Percentiles rank a stretch among this genome's conserved stretches.
These are phyloP conservation scores for Vanessa cardui DNA, from an alignment of 2,888 invertebrate species.

Conservation along the genomic window DNA sequence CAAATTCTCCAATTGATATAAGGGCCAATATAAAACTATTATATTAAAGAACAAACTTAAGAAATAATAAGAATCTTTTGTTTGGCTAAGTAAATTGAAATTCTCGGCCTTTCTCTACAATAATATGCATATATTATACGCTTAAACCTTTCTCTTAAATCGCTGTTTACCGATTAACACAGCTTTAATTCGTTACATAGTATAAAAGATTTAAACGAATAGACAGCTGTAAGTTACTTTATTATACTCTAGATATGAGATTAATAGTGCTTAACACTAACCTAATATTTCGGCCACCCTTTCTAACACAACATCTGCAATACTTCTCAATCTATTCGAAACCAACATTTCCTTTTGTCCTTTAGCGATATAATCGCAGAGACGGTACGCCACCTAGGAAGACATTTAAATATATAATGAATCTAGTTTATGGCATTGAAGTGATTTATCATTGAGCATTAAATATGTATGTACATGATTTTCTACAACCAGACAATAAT, in stretches of 20 bases:
- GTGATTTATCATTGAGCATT: slow-evolving; percentile 20
- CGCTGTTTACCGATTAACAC: too few relatives aligned
- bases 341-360: slow-evolving; percentile 80
- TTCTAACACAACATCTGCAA: slow-evolving; percentile 82
- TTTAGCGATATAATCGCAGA: slow-evolving; percentile 77
- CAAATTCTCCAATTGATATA: too few relatives aligned
- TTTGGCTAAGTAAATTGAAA: too few relatives aligned
- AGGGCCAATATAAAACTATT: too few relatives aligned
- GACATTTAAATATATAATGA: slow-evolving; percentile 17
- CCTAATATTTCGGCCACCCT: slow-evolving; percentile 81
- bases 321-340: slow-evolving; percentile 80
- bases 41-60: too few relatives aligned
- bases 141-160: too few relatives aligned
- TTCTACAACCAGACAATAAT: slow-evolving; percentile 20
- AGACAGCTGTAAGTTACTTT: too few relatives aligned
- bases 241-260: not conserved
- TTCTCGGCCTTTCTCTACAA: too few relatives aligned
- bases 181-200: too few relatives aligned
- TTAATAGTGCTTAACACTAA: slow-evolving; percentile 41
- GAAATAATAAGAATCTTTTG: too few relatives aligned
- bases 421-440: slow-evolving; percentile 13
- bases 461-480: slow-evolving; percentile 21
- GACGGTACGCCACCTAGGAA: slow-evolving; percentile 69
- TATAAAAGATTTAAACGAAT: too few relatives aligned
- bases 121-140: too few relatives aligned